Conservation (phyloP, 2,888 invertebrate species). For the Apotomis capreana region DNA sequence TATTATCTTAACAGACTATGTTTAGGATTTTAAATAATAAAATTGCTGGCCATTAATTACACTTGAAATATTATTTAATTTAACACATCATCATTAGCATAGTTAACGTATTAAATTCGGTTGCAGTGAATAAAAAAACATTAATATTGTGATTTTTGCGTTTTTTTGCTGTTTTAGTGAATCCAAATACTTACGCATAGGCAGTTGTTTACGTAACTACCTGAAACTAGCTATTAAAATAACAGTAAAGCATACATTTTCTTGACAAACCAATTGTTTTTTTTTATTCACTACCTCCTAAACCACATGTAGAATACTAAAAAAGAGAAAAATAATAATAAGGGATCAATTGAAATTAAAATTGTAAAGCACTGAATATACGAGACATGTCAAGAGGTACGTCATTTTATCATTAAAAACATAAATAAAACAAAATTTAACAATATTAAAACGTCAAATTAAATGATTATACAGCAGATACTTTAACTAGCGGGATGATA, state of each 20-base stretch:
- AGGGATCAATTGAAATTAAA: constrained; percentile 25
- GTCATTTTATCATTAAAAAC: background rate
- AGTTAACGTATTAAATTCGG: constrained; percentile 19
- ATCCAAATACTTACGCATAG: too few species aligned
- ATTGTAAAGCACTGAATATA: constrained; percentile 11
- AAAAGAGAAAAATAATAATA: constrained; percentile 14
- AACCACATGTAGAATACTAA: constrained; percentile 2
- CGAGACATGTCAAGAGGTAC: constrained; percentile 4
- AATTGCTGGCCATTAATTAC: constrained; percentile 67
- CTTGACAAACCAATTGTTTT: too few species aligned
- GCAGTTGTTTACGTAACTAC: too few species aligned
- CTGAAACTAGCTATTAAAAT: too few species aligned
- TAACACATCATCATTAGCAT: constrained; percentile 43
- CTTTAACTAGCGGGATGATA: background rate
- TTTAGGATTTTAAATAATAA: constrained; percentile 55
- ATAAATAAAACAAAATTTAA: constrained; percentile 14
- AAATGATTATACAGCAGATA: constrained; percentile 3
- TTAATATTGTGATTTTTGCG: too few species aligned
- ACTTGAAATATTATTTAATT: constrained; percentile 45
- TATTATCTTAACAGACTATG: constrained; percentile 57
- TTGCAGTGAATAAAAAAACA: too few species aligned
- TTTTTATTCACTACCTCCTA: too few species aligned
- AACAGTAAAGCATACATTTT: too few species aligned
- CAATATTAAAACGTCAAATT: background rate
- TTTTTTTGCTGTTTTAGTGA: too few species aligned